phyloP scores from a whole-genome alignment of 2,797 vertebrate genomes.

The Spondyliosoma cantharus region DNA sequence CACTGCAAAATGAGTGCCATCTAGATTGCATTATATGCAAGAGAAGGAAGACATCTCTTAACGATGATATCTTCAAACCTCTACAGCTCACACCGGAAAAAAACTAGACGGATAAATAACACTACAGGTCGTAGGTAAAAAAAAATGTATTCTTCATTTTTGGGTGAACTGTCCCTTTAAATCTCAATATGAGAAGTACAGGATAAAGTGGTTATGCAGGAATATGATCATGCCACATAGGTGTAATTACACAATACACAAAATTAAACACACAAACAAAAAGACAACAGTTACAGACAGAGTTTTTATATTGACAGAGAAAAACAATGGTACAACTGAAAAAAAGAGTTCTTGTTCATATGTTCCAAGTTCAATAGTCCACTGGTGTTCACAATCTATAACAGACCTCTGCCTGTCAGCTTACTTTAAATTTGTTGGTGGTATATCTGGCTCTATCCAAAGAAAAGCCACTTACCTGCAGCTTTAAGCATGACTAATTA shows the following conservation, averaged over 20 bases:
- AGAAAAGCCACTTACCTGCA: background rate
- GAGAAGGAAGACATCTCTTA: too few relatives aligned
- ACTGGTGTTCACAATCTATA: background rate
- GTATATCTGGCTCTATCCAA: background rate
- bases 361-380: background rate
- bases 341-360: background rate
- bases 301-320: background rate
- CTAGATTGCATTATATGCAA: too few relatives aligned
- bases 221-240: slow-evolving; percentile 43
- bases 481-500: background rate
- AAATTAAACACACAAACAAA: slow-evolving; percentile 15
- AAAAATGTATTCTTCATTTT: too few relatives aligned
- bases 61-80: too few relatives aligned
- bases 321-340: background rate
- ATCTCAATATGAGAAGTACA: slow-evolving; percentile 1
- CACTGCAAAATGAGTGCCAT: too few relatives aligned
- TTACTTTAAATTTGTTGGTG: background rate
- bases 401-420: background rate
- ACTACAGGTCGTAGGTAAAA: too few relatives aligned
- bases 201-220: slow-evolving; percentile 26
- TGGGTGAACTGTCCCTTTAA: too few relatives aligned
- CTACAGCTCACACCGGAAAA: too few relatives aligned
- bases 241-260: background rate
- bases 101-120: too few relatives aligned
- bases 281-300: background rate